These are phyloP conservation scores for Otolemur crassicaudatus DNA, from an alignment of 2,797 vertebrate genomes.

Conservation along the genomic window DNA sequence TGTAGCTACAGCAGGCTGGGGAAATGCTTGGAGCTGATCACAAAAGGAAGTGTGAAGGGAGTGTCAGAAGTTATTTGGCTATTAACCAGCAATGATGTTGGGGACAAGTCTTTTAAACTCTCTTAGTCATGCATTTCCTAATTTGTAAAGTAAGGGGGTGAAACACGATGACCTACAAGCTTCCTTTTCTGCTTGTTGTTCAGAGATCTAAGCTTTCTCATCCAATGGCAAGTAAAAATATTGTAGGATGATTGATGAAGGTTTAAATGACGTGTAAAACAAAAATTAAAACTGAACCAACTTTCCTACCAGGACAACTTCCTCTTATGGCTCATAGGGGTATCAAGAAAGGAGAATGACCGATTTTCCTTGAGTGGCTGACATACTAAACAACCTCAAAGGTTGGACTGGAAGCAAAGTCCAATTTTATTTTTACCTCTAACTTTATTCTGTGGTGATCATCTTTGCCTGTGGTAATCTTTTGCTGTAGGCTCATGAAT, in stretches of 20 bases:
- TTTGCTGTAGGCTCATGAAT: background rate
- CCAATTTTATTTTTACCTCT: background rate
- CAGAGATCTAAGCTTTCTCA: background rate
- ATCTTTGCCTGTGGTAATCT: background rate
- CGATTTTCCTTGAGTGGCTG: background rate
- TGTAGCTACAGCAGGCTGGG: background rate
- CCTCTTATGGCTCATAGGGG: background rate
- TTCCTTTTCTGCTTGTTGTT: background rate
- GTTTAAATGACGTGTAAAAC: conserved; percentile 13
- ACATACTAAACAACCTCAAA: background rate
- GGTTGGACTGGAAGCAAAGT: background rate
- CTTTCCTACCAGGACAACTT: background rate
- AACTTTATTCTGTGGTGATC: background rate
- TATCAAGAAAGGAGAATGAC: background rate
- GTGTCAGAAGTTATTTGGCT: background rate
- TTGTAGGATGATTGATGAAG: background rate
- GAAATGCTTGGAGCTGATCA: background rate
- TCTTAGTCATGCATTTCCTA: background rate
- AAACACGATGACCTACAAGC: background rate
- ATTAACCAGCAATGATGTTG: background rate
- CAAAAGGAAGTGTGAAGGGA: background rate
- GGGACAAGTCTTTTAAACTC: background rate
- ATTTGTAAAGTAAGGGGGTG: background rate
- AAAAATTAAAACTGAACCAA: conserved; percentile 38
- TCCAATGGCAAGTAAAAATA: conserved; percentile 2